Evolutionary conservation across 2,113 vertebrate genomes (phyloP).

Genomic region (Zootoca vivipara): DNA sequence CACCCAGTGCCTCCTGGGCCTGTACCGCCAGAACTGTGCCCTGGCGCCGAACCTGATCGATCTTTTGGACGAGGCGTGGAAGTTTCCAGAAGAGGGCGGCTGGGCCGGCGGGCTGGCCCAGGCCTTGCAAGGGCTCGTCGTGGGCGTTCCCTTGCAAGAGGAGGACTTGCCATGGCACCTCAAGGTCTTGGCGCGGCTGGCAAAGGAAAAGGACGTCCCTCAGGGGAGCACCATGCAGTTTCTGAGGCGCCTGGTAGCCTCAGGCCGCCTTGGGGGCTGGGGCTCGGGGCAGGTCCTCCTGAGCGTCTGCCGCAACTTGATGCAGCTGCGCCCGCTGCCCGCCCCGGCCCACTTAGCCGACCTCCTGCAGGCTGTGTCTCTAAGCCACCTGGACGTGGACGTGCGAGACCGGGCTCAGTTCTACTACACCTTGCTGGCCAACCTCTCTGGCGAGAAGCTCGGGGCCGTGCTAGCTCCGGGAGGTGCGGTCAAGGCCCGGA

Average conservation of each 20-base stretch:
- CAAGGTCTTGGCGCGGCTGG: conserved; percentile 79
- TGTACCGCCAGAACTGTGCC: conserved; percentile 77
- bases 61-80: conserved; percentile 74
- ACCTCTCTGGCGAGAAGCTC: conserved; percentile 82
- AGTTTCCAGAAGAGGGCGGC: conserved; percentile 63
- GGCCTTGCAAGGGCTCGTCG: conserved; percentile 74
- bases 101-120: conserved; percentile 74
- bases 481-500: conserved; percentile 71
- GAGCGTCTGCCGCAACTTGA: conserved; percentile 78
- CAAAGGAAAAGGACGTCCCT: conserved; percentile 71
- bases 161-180: conserved; percentile 81
- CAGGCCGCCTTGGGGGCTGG: conserved; percentile 74
- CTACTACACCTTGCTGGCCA: conserved; percentile 86
- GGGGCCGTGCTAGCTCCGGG: conserved; percentile 67
- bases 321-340: conserved; percentile 69
- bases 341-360: conserved; percentile 73
- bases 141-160: conserved; percentile 46
- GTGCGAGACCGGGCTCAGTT: conserved; percentile 85
- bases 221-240: conserved; percentile 74
- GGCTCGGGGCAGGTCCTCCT: conserved; percentile 80
- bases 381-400: conserved; percentile 80
- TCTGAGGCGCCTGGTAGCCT: conserved; percentile 67
- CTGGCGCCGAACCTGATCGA: conserved; percentile 85
- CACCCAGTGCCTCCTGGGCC: conserved; percentile 67
- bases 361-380: conserved; percentile 79